A percentile compares a stretch with the other conserved stretches of the same genome.
Evolutionary conservation across 1,140 invertebrate genomes (phyloP).

Genomic region (Neocloeon triangulifer): DNA sequence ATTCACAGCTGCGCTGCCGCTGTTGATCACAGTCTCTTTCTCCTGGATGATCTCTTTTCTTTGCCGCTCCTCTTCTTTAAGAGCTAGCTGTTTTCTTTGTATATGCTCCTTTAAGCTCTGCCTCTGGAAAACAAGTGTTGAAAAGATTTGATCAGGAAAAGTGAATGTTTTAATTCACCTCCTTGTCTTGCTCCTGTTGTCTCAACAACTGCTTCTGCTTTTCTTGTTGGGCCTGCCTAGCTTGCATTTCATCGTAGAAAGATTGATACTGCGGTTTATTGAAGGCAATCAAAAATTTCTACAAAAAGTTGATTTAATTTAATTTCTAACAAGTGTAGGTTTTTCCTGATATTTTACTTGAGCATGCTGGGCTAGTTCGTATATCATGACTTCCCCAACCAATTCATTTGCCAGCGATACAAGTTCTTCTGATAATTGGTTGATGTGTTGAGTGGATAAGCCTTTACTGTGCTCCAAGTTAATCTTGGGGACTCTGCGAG

Average conservation of each 20-base stretch:
- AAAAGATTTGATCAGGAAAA: no score
- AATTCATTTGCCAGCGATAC: conserved; percentile 24
- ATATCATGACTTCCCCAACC: conserved; percentile 55
- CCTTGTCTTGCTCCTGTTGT: conserved; percentile 32
- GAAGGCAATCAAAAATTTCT: conserved; percentile 40
- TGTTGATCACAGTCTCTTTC: conserved; percentile 10
- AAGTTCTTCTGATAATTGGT: conserved; percentile 28
- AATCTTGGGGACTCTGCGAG: conserved; percentile 30
- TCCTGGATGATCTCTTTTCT: no score
- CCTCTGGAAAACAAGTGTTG: no score
- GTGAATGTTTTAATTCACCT: conserved; percentile 22
- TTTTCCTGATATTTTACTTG: conserved; percentile 14
- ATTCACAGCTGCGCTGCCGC: no score
- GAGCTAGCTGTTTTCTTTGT: conserved; percentile 33
- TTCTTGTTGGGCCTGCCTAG: conserved; percentile 32
- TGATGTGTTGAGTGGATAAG: conserved; percentile 33
- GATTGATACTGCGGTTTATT: conserved; percentile 50
- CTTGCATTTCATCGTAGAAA: conserved; percentile 67
- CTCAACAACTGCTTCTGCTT: conserved; percentile 30
- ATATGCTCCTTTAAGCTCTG: conserved; percentile 45
- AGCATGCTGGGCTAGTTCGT: conserved; percentile 42
- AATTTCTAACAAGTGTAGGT: background rate
- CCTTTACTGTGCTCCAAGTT: conserved; percentile 39
- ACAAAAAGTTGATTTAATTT: conserved; percentile 7
- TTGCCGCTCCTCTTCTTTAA: conserved; percentile 34